Evolutionary conservation across 2,888 invertebrate species (phyloP).

Genomic region (Omphaloscelis lunosa): DNA sequence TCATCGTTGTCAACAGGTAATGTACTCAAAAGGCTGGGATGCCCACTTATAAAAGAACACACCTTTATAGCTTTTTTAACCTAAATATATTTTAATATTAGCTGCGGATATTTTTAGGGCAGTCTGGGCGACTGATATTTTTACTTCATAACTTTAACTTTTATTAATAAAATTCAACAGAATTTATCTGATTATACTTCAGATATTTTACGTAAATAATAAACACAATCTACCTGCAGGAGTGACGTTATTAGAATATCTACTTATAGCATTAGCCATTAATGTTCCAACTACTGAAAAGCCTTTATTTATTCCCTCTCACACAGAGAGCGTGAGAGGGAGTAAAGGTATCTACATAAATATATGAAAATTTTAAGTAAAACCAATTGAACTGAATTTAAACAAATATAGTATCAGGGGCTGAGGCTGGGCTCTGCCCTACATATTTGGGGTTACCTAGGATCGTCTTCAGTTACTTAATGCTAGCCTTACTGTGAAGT

Average conservation of each 20-base stretch:
- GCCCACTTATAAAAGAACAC: too few species aligned
- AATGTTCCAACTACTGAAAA: not conserved
- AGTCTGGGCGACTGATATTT: not conserved
- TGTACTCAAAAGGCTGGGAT: too few species aligned
- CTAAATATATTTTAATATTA: not conserved
- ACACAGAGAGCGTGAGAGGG: too few species aligned
- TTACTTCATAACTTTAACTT: not conserved
- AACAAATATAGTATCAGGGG: not conserved
- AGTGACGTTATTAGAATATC: not conserved
- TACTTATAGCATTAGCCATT: not conserved
- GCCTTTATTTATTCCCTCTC: too few species aligned
- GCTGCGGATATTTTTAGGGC: not conserved
- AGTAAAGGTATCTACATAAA: not conserved
- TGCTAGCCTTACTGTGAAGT: not conserved
- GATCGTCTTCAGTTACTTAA: constrained; percentile 13
- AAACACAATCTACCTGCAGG: not conserved
- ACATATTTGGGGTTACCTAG: constrained; percentile 8
- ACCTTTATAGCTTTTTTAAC: not conserved
- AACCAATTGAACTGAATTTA: not conserved
- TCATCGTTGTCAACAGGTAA: too few species aligned
- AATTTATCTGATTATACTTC: not conserved
- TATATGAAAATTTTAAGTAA: not conserved
- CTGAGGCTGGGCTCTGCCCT: not conserved
- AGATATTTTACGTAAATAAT: not conserved
- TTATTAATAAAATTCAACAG: not conserved